A percentile compares a stretch with the other conserved stretches of the same genome.
Evolutionary conservation across 1,140 invertebrate species (phyloP).

Genomic region (Mesaphorura yosii): DNA sequence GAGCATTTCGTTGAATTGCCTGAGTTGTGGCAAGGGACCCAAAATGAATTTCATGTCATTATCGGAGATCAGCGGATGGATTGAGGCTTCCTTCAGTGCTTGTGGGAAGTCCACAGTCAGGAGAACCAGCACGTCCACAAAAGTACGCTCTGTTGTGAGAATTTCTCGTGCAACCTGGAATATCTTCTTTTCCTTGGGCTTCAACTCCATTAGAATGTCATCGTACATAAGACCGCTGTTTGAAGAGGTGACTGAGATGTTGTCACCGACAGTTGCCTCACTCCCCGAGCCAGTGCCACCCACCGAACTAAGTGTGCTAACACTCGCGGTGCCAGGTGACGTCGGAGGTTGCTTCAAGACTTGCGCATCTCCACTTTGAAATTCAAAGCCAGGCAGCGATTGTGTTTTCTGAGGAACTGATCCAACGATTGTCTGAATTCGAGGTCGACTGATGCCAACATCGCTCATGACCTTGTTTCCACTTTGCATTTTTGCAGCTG

Average conservation of each 20-base stretch:
- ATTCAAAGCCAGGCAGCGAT: background rate
- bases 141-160: slow-evolving; percentile 54
- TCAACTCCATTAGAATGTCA: slow-evolving; percentile 28
- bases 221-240: slow-evolving; percentile 7
- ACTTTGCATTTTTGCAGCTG: background rate
- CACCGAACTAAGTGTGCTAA: background rate
- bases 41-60: slow-evolving; percentile 47
- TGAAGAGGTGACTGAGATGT: too few species aligned
- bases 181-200: slow-evolving; percentile 37
- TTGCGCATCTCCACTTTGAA: background rate
- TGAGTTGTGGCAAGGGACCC: slow-evolving; percentile 46
- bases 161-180: slow-evolving; percentile 55
- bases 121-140: slow-evolving; percentile 55
- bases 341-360: background rate
- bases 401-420: background rate
- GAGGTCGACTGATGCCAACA: background rate
- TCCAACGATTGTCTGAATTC: background rate
- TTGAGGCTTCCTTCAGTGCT: slow-evolving; percentile 39
- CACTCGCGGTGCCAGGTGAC: background rate
- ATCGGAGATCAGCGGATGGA: slow-evolving; percentile 38
- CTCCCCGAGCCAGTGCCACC: background rate
- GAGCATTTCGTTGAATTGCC: slow-evolving; percentile 52
- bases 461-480: background rate
- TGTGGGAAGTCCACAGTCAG: slow-evolving; percentile 53
- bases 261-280: background rate